Evolutionary conservation across 1,140 invertebrate genomes (phyloP).

Genomic region (Calliphora vicina): DNA sequence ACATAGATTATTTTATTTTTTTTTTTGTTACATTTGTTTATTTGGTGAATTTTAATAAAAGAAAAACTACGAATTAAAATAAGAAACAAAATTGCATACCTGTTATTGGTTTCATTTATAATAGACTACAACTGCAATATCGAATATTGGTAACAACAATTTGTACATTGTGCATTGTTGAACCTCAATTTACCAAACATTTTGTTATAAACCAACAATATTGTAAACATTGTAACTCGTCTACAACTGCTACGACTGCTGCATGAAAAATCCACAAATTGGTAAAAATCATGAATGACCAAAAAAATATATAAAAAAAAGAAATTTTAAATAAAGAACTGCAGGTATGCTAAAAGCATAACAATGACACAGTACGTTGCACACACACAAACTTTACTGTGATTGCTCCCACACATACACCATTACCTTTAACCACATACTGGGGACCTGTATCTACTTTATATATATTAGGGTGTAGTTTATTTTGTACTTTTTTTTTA

Average conservation of each 20-base stretch:
- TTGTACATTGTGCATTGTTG: conserved; percentile 2
- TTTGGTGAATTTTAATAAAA: neutral
- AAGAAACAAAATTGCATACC: neutral
- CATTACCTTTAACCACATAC: neutral
- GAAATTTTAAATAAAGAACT: neutral
- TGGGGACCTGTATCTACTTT: neutral
- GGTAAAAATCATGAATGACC: conserved; percentile 25
- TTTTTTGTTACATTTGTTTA: too few species aligned
- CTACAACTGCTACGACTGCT: neutral
- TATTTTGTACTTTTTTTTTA: too few species aligned
- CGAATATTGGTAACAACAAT: conserved; percentile 18
- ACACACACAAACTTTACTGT: neutral
- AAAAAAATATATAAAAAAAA: neutral
- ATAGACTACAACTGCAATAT: conserved; percentile 9
- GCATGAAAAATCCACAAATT: conserved; percentile 27
- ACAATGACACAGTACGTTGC: neutral
- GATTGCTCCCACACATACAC: neutral
- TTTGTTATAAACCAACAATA: conserved; percentile 8
- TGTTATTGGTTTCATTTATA: conserved; percentile 8
- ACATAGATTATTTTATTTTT: too few species aligned
- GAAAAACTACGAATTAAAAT: neutral
- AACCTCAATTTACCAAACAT: conserved; percentile 24
- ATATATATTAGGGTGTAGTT: too few species aligned
- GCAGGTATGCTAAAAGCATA: conserved; percentile 23
- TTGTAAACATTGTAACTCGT: conserved; percentile 15